Evolutionary conservation across 92 coral and sea anemone species (phyloP).

Genomic region (Actinernus sp.): DNA sequence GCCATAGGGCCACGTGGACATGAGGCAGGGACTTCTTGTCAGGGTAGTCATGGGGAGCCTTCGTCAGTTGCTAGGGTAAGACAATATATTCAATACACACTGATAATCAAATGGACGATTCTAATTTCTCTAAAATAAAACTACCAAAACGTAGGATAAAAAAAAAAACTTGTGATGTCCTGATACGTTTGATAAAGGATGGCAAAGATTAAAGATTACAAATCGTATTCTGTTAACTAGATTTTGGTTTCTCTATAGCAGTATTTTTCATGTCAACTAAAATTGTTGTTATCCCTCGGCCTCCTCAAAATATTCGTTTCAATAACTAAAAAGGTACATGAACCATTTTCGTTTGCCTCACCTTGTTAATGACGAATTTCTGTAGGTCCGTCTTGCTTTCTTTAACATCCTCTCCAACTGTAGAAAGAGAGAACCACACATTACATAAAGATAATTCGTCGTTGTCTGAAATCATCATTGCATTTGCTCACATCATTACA

Average conservation of each 20-base stretch:
- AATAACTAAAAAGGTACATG: no score
- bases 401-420: conserved; percentile 91
- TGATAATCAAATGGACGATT: not conserved
- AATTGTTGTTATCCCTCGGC: no score
- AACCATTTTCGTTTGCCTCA: no score
- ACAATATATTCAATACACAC: not conserved
- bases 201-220: no score
- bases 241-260: no score
- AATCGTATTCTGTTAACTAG: no score
- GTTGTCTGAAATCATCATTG: not conserved
- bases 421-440: conserved; percentile 11
- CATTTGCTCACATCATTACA: conserved; percentile 2
- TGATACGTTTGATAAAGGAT: not conserved
- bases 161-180: not conserved
- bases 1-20: conserved; percentile 96
- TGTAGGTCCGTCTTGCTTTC: conserved; percentile 80
- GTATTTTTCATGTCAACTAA: no score
- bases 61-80: conserved; percentile 87
- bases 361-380: conserved; percentile 95
- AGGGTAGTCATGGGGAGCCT: conserved; percentile 97
- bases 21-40: conserved; percentile 99
- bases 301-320: no score
- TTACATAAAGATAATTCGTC: no score
- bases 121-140: not conserved
- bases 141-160: not conserved